These are phyloP conservation scores for Mesocentrotus franciscanus DNA, from an alignment of 53 echinoderm and acorn worm genomes.

Conservation along the genomic window DNA sequence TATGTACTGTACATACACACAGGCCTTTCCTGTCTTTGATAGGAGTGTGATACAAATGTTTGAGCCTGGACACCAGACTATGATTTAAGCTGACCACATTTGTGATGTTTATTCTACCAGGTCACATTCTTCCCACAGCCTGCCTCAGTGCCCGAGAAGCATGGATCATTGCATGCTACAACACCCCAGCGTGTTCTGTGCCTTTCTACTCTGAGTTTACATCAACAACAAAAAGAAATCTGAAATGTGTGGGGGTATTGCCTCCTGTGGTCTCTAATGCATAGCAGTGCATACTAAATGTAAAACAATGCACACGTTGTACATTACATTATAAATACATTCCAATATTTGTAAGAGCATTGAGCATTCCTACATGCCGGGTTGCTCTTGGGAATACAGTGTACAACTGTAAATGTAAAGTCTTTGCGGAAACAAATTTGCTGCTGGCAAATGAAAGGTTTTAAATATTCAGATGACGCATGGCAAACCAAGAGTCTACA, in stretches of 20 bases:
- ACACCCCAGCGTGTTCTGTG: constrained; percentile 5
- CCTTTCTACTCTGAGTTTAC: background rate
- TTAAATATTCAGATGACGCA: background rate
- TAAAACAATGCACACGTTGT: background rate
- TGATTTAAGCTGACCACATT: constrained; percentile 51
- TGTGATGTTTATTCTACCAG: constrained; percentile 53
- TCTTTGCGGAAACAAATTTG: background rate
- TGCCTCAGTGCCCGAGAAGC: constrained; percentile 3
- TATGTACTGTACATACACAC: background rate
- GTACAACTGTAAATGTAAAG: background rate
- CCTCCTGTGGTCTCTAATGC: background rate
- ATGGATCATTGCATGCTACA: constrained; percentile 12
- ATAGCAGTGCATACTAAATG: background rate
- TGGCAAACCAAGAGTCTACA: background rate
- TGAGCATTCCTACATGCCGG: background rate
- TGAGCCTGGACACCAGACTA: constrained; percentile 33
- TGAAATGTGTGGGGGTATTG: background rate
- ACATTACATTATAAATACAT: background rate
- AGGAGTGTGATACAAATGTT: background rate
- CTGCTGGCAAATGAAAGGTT: background rate
- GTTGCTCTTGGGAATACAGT: background rate
- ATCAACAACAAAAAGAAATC: too few relatives aligned
- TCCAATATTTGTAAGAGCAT: background rate
- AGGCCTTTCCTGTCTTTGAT: background rate
- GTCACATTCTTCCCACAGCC: constrained; percentile 59